Evolutionary conservation across 2,113 vertebrate genomes (phyloP).

Genomic region (Scartelaos histophorus): DNA sequence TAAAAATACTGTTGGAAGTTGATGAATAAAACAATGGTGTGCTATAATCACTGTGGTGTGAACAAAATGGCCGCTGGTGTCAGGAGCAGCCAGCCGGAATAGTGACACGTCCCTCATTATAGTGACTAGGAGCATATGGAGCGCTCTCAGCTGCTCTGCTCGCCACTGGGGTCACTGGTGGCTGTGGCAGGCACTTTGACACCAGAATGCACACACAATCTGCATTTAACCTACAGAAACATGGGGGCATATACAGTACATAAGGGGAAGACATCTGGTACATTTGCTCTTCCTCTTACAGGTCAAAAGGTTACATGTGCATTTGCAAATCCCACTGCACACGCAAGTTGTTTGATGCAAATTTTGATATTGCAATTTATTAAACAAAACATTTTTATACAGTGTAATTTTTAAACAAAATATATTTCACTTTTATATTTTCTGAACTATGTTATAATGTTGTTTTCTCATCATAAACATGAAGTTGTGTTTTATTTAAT

Average conservation of each 20-base stretch:
- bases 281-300: neutral
- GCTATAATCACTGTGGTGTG: constrained; percentile 62
- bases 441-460: too few species aligned
- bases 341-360: too few species aligned
- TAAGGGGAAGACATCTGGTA: neutral
- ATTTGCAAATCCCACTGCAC: neutral
- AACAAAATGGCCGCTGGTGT: constrained; percentile 56
- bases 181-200: constrained; percentile 31
- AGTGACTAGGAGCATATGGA: constrained; percentile 64
- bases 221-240: neutral
- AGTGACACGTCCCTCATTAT: constrained; percentile 63
- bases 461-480: too few species aligned
- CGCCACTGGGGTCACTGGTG: constrained; percentile 13
- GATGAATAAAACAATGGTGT: constrained; percentile 24
- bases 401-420: too few species aligned
- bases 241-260: neutral
- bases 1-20: constrained; percentile 16
- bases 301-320: constrained; percentile 7
- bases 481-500: too few species aligned
- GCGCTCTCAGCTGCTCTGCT: constrained; percentile 54
- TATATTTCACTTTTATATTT: too few species aligned
- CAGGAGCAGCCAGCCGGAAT: constrained; percentile 53
- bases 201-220: constrained; percentile 7
- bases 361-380: too few species aligned
- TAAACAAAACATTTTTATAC: too few species aligned